Evolutionary conservation across 2,113 vertebrate genomes (phyloP), one percentile per base, ranked within the genome.

Genomic region (Lycaon pictus): DNA sequence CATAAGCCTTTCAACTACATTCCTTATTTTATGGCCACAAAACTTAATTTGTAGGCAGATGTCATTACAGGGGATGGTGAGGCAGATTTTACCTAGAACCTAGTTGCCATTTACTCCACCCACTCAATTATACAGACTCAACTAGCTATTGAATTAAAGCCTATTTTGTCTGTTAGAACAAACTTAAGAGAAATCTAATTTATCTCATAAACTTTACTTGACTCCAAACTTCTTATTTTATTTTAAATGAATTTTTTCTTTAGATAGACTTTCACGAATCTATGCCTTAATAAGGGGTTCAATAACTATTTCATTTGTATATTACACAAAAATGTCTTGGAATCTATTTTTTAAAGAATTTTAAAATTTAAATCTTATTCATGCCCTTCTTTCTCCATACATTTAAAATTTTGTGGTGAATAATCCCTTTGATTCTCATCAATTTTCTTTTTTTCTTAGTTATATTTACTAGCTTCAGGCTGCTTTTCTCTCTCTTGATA

Each of bases 1-100:
- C 20, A 95, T 69, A 98, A 93, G 92, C 80, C 97, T 98, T 98
- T 94, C 67, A 90, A 77, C 81, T 88, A 85, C 13, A 27, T 56
- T 29, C 27, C 96, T 62, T 17, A 93, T 90, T 97, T 97, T 92
- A 79, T 96, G 96, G 95, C 60, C 62, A 85, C 7, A 95, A 3
- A 67, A 71, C 85, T 90, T 96, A 87, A 76, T 92, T 93, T 95
- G 94, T 43, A 88, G 48, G 77, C n/a, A 98, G 94, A 87, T 97
- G 82, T 15, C 90, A 93, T 95, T 96, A 95, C 16, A 35, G 55
- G 27, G 11, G 19, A n/a, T 56, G 20, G 79, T 43, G 53, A 89
- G 29, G 2, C 1, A 32, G 12, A 51, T 27, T 63, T 88, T 32
- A 72, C 43, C n/a, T 48, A 51, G 23, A 9, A 29, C 72, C 25